Evolutionary conservation across 2,113 vertebrate genomes (phyloP), one percentile per base, ranked within the genome.

Genomic region (Neolamprologus cancellatus): DNA sequence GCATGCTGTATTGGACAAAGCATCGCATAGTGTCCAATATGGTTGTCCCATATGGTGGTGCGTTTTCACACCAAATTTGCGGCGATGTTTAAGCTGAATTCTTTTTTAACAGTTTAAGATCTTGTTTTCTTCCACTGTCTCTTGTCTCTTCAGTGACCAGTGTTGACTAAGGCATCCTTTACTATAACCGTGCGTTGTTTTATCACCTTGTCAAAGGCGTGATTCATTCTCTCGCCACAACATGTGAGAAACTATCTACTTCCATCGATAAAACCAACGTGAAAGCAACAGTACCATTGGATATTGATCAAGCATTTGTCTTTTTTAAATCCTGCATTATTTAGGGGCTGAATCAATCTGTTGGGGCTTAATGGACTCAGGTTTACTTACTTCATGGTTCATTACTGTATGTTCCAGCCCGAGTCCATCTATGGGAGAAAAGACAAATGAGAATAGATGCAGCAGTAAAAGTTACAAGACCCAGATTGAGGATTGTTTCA

Each of bases 311-410:
- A 55, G 78, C 87, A 66, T 91, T 94, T 91, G 89, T 94, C 91
- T 94, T 89, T 91, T 91, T 86, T 82, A 88, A 87, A 89, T 84
- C 55, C 89, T 92, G 87, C 94, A 94, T 96, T 94, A 95, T 95
- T 95, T 89, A 95, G 85, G 64, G 79, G 76, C 74, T 20, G 50
- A 89, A 94, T 96, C 94, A 89, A 94, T 95, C 85, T 30, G 20
- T 55, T 88, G 18, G 57, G 78, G 86, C 88, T 94, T 96, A 95
- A 96, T 95, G 86, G 92, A 94, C 93, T 95, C 78, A 86, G 87
- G 84, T 92, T 94, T 95, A 94, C 90, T 94, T 92, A 95, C 93
- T 91, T 52, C 69, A 84, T 81, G 50, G 78, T 91, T 95, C 86
- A 91, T 93, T 91, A 88, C 85, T 88, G 85, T 86, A 90, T 89